These are phyloP conservation scores for Tubiluchus corallicola DNA, from an alignment of 2,888 invertebrate species.

Conservation along the genomic window DNA sequence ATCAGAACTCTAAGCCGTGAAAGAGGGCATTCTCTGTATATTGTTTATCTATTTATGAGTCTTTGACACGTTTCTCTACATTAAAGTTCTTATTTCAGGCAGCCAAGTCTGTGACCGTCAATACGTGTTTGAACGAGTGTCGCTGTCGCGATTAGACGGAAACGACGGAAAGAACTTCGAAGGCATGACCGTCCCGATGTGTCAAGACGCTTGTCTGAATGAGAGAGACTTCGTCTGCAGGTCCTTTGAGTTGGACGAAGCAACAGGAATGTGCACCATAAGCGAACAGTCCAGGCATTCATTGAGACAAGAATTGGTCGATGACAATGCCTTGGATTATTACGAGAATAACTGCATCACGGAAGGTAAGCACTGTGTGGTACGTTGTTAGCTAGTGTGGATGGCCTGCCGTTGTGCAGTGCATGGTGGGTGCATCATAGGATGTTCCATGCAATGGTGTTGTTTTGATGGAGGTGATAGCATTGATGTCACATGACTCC, in stretches of 20 bases:
- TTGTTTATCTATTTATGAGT: no score
- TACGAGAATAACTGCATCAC: constrained; percentile 1
- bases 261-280: not conserved
- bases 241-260: not conserved
- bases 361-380: not conserved
- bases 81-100: no score
- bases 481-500: no score
- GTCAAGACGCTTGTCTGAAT: not conserved
- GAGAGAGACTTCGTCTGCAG: not conserved
- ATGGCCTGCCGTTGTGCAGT: no score
- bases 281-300: not conserved
- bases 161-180: not conserved
- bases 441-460: no score
- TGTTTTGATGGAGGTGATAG: no score
- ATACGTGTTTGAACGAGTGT: not conserved
- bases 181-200: constrained; percentile 1
- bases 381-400: no score
- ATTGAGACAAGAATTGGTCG: not conserved
- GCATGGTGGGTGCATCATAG: no score
- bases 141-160: not conserved
- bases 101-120: not conserved
- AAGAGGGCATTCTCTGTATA: no score
- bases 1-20: no score
- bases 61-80: no score
- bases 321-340: not conserved